These are phyloP conservation scores for Syrrhaptes paradoxus DNA, from an alignment of 2,113 vertebrate genomes.

Conservation along the genomic window DNA sequence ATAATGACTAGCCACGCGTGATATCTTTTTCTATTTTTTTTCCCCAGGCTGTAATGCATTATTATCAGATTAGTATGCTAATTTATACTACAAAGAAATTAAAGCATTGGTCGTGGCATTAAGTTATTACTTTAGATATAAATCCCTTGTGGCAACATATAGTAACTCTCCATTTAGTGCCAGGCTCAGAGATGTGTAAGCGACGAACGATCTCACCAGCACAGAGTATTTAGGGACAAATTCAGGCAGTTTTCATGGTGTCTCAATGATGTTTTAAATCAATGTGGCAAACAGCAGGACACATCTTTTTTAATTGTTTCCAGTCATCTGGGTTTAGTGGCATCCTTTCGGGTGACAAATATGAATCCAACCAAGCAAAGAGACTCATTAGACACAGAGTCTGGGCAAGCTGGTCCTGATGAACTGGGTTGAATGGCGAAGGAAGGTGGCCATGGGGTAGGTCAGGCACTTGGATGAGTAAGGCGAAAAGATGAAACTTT, in stretches of 20 bases:
- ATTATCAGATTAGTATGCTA: constrained; percentile 55
- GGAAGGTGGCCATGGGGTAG: neutral
- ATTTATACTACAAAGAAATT: constrained; percentile 56
- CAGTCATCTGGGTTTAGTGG: neutral
- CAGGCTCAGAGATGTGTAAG: neutral
- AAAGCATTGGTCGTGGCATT: neutral
- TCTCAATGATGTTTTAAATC: neutral
- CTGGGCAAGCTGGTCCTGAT: neutral
- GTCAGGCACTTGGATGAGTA: neutral
- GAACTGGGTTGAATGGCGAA: neutral
- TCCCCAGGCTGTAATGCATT: neutral
- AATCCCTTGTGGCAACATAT: neutral
- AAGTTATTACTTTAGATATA: constrained; percentile 43
- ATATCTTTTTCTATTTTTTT: neutral
- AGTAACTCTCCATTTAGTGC: neutral
- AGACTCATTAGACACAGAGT: neutral
- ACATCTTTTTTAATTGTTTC: neutral
- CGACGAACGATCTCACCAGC: neutral
- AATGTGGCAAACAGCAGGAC: neutral
- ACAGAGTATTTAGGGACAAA: neutral
- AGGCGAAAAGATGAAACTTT: neutral
- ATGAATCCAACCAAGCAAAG: neutral
- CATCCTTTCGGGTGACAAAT: neutral
- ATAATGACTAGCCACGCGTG: neutral
- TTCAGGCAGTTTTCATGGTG: neutral